Percentiles rank a stretch among this genome's conserved stretches.
Evolutionary conservation across 1,140 invertebrate genomes (phyloP).

Genomic region (Drosophila eugracilis): DNA sequence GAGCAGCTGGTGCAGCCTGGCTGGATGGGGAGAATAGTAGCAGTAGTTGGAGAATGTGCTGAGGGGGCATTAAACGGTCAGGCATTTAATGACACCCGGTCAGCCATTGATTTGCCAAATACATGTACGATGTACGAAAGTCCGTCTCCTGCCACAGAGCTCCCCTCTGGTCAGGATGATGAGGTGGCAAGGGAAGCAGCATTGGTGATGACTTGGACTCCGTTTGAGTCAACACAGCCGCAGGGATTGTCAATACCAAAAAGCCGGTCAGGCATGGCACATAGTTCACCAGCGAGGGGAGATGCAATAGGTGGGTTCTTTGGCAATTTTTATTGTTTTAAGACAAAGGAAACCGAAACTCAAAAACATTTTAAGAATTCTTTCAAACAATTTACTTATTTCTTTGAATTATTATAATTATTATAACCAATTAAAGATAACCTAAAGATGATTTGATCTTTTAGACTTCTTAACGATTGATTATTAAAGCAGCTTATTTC

Average conservation of each 20-base stretch:
- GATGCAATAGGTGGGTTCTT: too few relatives aligned
- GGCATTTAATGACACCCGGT: conserved; percentile 81
- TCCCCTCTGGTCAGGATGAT: not conserved
- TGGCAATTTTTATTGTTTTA: too few relatives aligned
- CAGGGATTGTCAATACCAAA: conserved; percentile 69
- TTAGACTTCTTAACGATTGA: too few relatives aligned
- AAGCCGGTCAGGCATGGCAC: conserved; percentile 62
- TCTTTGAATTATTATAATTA: too few relatives aligned
- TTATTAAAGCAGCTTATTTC: too few relatives aligned
- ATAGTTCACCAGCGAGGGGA: conserved; percentile 50
- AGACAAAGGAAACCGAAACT: too few relatives aligned
- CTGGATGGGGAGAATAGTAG: not conserved
- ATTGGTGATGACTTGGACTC: conserved; percentile 42
- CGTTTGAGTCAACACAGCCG: conserved; percentile 75
- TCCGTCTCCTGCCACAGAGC: not conserved
- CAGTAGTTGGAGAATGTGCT: conserved; percentile 3
- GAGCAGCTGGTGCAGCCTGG: conserved; percentile 31
- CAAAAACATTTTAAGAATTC: too few relatives aligned
- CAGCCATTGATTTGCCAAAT: conserved; percentile 80
- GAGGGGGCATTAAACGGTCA: conserved; percentile 76
- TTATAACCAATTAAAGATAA: too few relatives aligned
- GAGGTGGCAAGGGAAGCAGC: not conserved
- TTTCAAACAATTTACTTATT: too few relatives aligned
- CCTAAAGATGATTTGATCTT: too few relatives aligned
- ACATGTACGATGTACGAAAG: conserved; percentile 49